Evolutionary conservation across 2,888 invertebrate genomes (phyloP), one percentile per base, ranked within the genome.

Genomic region (Nysson spinosus): DNA sequence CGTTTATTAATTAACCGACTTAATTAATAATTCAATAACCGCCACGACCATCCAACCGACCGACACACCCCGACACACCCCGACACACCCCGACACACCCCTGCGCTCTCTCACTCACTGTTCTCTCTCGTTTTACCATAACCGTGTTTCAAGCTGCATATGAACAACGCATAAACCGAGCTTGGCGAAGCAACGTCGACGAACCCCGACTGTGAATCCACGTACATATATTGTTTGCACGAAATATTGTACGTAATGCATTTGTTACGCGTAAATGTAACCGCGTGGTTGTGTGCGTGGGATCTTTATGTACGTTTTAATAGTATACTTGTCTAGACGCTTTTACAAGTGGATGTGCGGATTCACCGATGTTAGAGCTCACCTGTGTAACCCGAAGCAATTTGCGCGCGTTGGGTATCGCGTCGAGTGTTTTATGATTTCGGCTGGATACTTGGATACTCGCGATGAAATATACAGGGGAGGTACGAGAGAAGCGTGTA

Each of bases 11-110:
- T 81, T 83, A 81, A 79, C 77, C 69, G 72, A 77, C 72, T 81
- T 78, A 81, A 83, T 83, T 83, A 80, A 80, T 83, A 81, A 83
- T 82, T 82, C 83, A 82, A 82, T 83, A 83, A 75, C 65, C 69
- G 63, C 55, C 69, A 69, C 60, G 69, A 42, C 50, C 65, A 50
- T 52, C 47, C 68, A 42, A 39, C 52, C 34, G 34, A 9, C 50
- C 24, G 40, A 34, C 37, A 52, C 30, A 24, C 14, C 43, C 30
- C 19, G 20, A 7, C 30, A 7, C 40, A 26, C 28, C 19, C 19
- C 40, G 3, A n/a, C 26, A 9, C 19, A n/a, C 39, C 14, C 20
- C 49, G 28, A 44, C 34, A 34, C 51, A 37, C 39, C 37, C 16
- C 51, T 34, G 9, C 19, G 22, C 32, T 46, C 26, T 22, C 40